Conservation (phyloP, 2,888 invertebrate species). For the Papilio protenor region DNA sequence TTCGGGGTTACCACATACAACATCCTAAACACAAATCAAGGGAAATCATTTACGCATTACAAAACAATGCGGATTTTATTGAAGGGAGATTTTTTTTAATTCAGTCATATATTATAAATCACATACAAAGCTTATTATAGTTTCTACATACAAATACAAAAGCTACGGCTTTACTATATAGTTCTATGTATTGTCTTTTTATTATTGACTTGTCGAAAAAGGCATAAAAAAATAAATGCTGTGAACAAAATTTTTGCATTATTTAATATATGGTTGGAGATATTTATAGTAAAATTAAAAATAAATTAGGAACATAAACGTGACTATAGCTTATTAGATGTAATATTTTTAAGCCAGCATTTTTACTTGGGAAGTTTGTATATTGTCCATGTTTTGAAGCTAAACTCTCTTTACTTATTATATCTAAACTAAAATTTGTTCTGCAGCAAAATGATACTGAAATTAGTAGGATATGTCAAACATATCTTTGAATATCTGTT, state of each 20-base stretch:
- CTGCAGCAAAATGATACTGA: not conserved
- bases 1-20: not conserved
- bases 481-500: not conserved
- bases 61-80: not conserved
- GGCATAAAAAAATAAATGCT: conserved; percentile 9
- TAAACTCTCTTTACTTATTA: not conserved
- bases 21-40: not conserved
- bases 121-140: conserved; percentile 36
- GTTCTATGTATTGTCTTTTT: conserved; percentile 54
- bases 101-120: conserved; percentile 31
- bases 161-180: conserved; percentile 50
- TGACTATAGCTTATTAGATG: not conserved
- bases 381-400: not conserved
- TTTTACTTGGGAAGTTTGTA: not conserved
- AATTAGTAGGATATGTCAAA: not conserved
- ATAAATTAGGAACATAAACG: conserved; percentile 19
- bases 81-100: conserved; percentile 18
- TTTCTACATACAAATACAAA: conserved; percentile 49
- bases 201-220: conserved; percentile 41
- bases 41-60: not conserved
- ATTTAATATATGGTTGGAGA: not conserved
- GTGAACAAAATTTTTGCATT: not conserved
- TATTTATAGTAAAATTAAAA: not conserved
- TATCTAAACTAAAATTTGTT: not conserved
- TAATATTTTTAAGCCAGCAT: not conserved